Conservation (phyloP, 2,797 vertebrate genomes). For the Semaprochilodus insignis region DNA sequence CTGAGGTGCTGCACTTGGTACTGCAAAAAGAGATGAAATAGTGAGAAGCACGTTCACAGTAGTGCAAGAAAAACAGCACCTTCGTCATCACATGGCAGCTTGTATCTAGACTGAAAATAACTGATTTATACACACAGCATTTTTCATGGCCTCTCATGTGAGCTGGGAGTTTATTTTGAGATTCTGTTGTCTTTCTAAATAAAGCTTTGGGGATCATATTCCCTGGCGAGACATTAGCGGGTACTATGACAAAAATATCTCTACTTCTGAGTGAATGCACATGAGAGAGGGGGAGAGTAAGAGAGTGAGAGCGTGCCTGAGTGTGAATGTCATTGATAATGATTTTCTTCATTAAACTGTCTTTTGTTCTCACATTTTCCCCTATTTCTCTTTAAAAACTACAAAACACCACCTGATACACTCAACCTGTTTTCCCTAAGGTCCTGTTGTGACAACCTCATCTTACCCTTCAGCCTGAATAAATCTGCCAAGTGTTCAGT, state of each 20-base stretch:
- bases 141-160: slow-evolving; percentile 7
- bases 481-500: background rate
- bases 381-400: background rate
- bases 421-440: slow-evolving; percentile 21
- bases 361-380: background rate
- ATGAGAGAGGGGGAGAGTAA: background rate
- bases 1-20: slow-evolving; percentile 95
- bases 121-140: background rate
- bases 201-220: slow-evolving; percentile 7
- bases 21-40: slow-evolving; percentile 70
- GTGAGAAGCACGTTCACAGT: background rate
- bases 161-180: slow-evolving; percentile 12
- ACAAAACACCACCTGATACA: slow-evolving; percentile 30
- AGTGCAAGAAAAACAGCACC: background rate
- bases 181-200: slow-evolving; percentile 14
- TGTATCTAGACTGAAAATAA: background rate
- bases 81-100: background rate
- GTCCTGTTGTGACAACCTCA: slow-evolving; percentile 16
- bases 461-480: background rate
- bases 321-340: slow-evolving; percentile 16
- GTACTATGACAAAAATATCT: background rate
- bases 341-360: slow-evolving; percentile 23
- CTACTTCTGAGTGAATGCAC: background rate
- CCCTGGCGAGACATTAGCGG: slow-evolving; percentile 1
- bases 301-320: background rate